Percentiles rank a stretch among this genome's conserved stretches.
These are phyloP conservation scores for Metridium senile DNA, from an alignment of 92 coral and sea anemone species.

Conservation along the genomic window DNA sequence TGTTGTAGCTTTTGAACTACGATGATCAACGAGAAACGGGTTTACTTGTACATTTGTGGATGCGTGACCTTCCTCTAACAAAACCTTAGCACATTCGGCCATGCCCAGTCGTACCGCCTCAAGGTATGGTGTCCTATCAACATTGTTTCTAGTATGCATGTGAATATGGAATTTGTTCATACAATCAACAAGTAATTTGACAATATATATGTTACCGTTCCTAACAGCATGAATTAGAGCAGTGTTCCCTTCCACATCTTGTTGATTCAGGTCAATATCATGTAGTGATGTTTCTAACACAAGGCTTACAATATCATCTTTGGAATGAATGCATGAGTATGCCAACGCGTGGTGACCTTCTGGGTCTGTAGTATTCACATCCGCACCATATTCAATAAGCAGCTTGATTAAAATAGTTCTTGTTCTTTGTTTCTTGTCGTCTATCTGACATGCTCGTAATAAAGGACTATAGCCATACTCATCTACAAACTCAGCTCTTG, in stretches of 20 bases:
- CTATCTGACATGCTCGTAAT: conserved; percentile 75
- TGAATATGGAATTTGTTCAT: conserved; percentile 78
- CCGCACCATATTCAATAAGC: conserved; percentile 77
- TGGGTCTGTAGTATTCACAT: conserved; percentile 83
- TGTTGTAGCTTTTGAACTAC: conserved; percentile 17
- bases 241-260: conserved; percentile 81
- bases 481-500: conserved; percentile 61
- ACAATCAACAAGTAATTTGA: conserved; percentile 66
- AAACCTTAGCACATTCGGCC: conserved; percentile 71
- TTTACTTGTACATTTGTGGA: conserved; percentile 81
- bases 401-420: conserved; percentile 71
- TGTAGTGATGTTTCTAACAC: conserved; percentile 70
- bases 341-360: conserved; percentile 79
- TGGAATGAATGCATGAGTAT: conserved; percentile 68
- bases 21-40: conserved; percentile 71
- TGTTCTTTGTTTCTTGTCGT: conserved; percentile 80
- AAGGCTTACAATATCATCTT: conserved; percentile 75
- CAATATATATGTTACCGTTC: conserved; percentile 69
- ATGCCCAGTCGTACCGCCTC: conserved; percentile 78
- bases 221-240: conserved; percentile 83
- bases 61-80: conserved; percentile 76
- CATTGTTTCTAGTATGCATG: conserved; percentile 81
- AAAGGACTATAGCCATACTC: conserved; percentile 89
- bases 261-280: conserved; percentile 73
- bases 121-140: conserved; percentile 93